Conservation (phyloP, 2,888 invertebrate species). For the Leptogaster cylindrica region DNA sequence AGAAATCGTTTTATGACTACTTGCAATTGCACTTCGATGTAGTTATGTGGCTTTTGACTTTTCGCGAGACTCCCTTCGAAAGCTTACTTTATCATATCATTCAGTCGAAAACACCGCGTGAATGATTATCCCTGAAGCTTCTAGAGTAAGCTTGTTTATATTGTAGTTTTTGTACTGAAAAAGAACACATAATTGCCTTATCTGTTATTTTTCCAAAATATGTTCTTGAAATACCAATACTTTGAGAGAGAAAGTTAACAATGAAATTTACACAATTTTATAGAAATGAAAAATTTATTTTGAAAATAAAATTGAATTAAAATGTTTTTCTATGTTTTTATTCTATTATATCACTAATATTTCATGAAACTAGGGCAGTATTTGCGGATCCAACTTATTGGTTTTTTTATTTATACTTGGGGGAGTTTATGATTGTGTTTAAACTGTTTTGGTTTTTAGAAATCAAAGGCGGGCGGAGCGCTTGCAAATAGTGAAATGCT, state of each 20-base stretch:
- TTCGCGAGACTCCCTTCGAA: constrained; percentile 12
- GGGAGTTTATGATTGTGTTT: no score
- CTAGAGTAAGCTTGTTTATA: not conserved
- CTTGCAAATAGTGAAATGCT: no score
- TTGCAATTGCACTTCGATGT: not conserved
- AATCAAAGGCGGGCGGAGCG: no score
- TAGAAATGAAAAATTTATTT: not conserved
- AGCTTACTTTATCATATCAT: constrained; percentile 8
- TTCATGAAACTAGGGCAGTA: no score
- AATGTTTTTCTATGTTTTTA: not conserved
- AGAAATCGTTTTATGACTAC: not conserved
- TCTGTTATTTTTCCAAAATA: not conserved
- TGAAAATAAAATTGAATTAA: not conserved
- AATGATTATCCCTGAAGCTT: not conserved
- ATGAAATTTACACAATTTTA: not conserved
- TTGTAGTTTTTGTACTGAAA: not conserved
- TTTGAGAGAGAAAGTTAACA: not conserved
- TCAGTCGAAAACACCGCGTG: not conserved
- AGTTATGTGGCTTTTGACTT: not conserved
- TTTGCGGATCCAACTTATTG: no score
- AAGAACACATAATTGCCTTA: constrained; percentile 4
- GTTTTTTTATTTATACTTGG: no score
- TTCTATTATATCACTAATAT: no score
- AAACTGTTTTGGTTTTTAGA: no score
- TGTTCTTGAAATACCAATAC: not conserved